Evolutionary conservation across 1,140 invertebrate species (phyloP).

Genomic region (Lanistes nyassanus): DNA sequence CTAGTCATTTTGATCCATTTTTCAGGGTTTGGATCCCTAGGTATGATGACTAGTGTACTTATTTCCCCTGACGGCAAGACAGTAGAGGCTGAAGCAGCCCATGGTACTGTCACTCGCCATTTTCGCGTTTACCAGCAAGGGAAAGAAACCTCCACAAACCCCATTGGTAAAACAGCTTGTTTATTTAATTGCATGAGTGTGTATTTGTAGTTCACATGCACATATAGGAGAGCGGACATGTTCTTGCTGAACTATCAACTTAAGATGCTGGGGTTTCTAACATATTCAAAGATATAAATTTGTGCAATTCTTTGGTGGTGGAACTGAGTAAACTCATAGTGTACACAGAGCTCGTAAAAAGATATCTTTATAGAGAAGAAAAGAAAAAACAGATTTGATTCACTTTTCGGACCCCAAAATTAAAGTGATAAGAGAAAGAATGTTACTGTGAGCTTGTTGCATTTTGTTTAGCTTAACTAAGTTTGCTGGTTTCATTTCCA

Average conservation of each 20-base stretch:
- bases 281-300: no score
- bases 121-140: constrained; percentile 94
- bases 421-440: background rate
- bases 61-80: constrained; percentile 96
- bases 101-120: constrained; percentile 97
- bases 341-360: no score
- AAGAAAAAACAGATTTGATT: no score
- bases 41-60: constrained; percentile 95
- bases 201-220: background rate
- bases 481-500: constrained; percentile 39
- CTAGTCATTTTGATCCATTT: background rate
- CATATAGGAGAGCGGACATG: background rate
- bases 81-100: constrained; percentile 96
- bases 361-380: no score
- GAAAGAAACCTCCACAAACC: constrained; percentile 97
- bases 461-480: background rate
- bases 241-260: background rate
- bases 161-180: constrained; percentile 76
- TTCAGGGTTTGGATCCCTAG: constrained; percentile 80
- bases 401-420: no score
- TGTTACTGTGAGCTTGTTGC: background rate
- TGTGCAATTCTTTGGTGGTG: no score
- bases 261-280: no score
- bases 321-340: no score
- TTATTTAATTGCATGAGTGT: background rate